These are phyloP conservation scores for Pachyrhynchus sulphureomaculatus DNA, from an alignment of 1,140 invertebrate genomes.

Conservation along the genomic window DNA sequence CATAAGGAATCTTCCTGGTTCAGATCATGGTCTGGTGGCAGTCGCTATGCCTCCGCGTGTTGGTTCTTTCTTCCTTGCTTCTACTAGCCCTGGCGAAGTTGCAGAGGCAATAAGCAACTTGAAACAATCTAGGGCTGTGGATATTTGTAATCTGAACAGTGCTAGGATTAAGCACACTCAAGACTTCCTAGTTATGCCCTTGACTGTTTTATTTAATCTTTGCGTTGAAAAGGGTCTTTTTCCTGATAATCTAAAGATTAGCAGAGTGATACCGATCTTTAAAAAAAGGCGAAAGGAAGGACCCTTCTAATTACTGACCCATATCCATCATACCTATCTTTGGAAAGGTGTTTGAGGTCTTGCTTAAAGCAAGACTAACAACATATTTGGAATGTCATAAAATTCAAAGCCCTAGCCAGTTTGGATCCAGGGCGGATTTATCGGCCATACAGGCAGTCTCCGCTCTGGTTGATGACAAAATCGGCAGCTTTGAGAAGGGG, in stretches of 20 bases:
- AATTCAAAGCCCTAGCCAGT: constrained; percentile 24
- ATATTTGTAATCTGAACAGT: not conserved
- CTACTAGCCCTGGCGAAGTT: too few relatives aligned
- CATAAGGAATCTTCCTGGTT: too few relatives aligned
- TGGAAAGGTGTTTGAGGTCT: constrained; percentile 31
- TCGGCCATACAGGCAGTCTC: constrained; percentile 24
- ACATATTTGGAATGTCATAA: constrained; percentile 25
- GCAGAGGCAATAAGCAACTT: not conserved
- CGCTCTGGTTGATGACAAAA: constrained; percentile 14
- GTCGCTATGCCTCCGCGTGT: too few relatives aligned
- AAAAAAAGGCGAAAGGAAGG: constrained; percentile 28
- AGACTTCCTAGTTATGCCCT: not conserved
- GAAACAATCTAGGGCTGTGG: not conserved
- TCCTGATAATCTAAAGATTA: constrained; percentile 30
- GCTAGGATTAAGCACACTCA: not conserved
- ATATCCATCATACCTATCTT: constrained; percentile 29
- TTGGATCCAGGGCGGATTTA: constrained; percentile 27
- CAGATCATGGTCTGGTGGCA: too few relatives aligned
- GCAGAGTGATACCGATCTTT: constrained; percentile 28
- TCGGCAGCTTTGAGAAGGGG: constrained; percentile 15
- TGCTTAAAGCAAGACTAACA: constrained; percentile 24
- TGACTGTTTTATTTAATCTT: constrained; percentile 18
- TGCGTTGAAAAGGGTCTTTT: constrained; percentile 21
- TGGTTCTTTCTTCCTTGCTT: too few relatives aligned
- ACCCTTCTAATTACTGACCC: constrained; percentile 28